phyloP scores from a whole-genome alignment of 2,888 invertebrate genomes.

The Sesamia inferens region DNA sequence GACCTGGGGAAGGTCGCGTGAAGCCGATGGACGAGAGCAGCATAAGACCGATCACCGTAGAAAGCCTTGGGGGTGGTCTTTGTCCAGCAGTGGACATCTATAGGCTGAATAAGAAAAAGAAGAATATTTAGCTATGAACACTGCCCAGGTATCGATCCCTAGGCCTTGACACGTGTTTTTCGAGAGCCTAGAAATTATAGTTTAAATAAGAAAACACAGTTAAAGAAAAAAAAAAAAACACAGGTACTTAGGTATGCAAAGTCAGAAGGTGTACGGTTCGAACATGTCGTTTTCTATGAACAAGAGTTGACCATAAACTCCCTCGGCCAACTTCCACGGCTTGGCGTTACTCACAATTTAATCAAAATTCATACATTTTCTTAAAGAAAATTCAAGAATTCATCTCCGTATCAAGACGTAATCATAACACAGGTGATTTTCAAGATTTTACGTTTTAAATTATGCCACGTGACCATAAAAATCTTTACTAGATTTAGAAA shows the following conservation, averaged over 20 bases:
- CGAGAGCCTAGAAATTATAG: neutral
- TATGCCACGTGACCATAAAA: slow-evolving; percentile 37
- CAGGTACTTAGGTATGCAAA: too few species aligned
- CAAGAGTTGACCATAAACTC: too few species aligned
- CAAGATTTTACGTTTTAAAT: slow-evolving; percentile 30
- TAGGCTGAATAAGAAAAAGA: too few species aligned
- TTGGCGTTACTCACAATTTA: neutral
- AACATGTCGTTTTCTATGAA: too few species aligned
- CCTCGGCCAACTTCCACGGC: neutral
- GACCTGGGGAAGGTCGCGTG: too few species aligned
- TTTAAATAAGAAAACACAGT: neutral
- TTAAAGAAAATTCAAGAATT: slow-evolving; percentile 12
- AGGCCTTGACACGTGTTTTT: neutral
- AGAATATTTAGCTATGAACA: neutral
- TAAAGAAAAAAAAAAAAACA: too few species aligned
- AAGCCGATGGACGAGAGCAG: too few species aligned
- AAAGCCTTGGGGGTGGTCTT: too few species aligned
- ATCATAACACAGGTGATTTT: slow-evolving; percentile 14
- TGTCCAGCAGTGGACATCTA: too few species aligned
- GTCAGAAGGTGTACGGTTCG: too few species aligned
- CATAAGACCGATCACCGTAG: too few species aligned
- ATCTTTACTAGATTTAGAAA: slow-evolving; percentile 60
- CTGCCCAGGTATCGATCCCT: neutral
- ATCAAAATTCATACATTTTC: slow-evolving; percentile 31
- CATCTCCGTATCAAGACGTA: neutral